A percentile compares a stretch with the other conserved stretches of the same genome.
Conservation (phyloP, 2,113 vertebrate genomes). For the Erythrolamprus reginae region DNA sequence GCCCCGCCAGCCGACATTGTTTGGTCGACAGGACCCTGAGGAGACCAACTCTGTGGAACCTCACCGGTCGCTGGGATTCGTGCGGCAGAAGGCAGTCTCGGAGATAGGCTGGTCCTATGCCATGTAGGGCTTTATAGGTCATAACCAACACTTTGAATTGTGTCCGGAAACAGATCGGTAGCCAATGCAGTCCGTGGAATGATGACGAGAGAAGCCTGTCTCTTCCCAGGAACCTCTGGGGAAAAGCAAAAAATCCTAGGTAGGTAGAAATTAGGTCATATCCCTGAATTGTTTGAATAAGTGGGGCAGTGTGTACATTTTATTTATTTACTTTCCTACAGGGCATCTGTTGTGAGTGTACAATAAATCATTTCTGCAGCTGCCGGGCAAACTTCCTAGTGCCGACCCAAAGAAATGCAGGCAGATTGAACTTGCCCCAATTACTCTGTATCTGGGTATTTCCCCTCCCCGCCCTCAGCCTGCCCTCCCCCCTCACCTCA, state of each 20-base stretch:
- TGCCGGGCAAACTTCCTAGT: constrained; percentile 61
- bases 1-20: too few relatives aligned
- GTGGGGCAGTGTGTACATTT: constrained; percentile 59
- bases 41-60: too few relatives aligned
- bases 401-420: constrained; percentile 59
- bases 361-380: constrained; percentile 67
- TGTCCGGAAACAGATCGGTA: too few relatives aligned
- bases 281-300: constrained; percentile 53
- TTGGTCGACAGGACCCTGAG: too few relatives aligned
- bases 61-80: too few relatives aligned
- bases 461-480: constrained; percentile 35
- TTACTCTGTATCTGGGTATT: constrained; percentile 46
- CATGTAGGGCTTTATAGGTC: too few relatives aligned
- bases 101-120: too few relatives aligned
- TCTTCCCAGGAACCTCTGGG: constrained; percentile 15
- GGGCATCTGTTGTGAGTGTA: constrained; percentile 57
- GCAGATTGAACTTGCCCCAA: constrained; percentile 58
- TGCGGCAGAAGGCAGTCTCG: too few relatives aligned
- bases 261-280: constrained; percentile 59
- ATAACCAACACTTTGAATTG: too few relatives aligned
- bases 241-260: constrained; percentile 24
- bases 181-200: too few relatives aligned
- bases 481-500: constrained; percentile 23
- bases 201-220: fast-evolving
- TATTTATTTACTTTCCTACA: constrained; percentile 66